Percentiles rank a stretch among this genome's conserved stretches.
phyloP scores from a whole-genome alignment of 2,113 vertebrate genomes.

The Penelope pileata region DNA sequence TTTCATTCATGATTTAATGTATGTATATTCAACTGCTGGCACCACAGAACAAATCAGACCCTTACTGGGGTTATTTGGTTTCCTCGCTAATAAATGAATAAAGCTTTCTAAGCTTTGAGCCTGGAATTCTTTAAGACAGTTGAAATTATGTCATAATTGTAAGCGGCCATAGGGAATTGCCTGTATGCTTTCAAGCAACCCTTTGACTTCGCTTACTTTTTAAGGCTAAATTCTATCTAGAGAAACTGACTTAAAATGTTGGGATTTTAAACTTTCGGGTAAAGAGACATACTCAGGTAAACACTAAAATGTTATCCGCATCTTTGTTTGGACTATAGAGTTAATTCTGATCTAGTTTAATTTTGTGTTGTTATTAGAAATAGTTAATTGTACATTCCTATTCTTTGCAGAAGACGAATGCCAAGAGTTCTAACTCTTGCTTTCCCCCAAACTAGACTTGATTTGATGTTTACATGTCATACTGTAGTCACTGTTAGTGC shows the following conservation, averaged over 20 bases:
- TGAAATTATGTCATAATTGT: not conserved
- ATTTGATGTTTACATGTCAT: not conserved
- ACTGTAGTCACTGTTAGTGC: not conserved
- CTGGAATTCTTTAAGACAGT: not conserved
- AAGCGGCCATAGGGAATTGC: not conserved
- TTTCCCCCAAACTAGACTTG: not conserved
- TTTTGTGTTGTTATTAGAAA: not conserved
- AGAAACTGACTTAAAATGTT: not conserved
- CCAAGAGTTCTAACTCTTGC: not conserved
- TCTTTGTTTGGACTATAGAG: not conserved
- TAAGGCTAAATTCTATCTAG: not conserved
- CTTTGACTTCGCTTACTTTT: not conserved
- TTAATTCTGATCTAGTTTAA: not conserved
- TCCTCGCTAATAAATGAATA: not conserved
- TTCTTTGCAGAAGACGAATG: not conserved
- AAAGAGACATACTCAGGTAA: not conserved
- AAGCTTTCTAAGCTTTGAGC: not conserved
- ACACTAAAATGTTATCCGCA: not conserved
- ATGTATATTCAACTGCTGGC: not conserved
- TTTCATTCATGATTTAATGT: not conserved
- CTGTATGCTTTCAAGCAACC: not conserved
- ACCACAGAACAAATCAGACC: not conserved
- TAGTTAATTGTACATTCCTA: not conserved
- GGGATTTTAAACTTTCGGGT: not conserved
- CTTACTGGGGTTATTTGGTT: not conserved